A percentile compares a stretch with the other conserved stretches of the same genome.
phyloP scores from a whole-genome alignment of 92 coral and sea anemone species.

The Epizoanthus stellaris region DNA sequence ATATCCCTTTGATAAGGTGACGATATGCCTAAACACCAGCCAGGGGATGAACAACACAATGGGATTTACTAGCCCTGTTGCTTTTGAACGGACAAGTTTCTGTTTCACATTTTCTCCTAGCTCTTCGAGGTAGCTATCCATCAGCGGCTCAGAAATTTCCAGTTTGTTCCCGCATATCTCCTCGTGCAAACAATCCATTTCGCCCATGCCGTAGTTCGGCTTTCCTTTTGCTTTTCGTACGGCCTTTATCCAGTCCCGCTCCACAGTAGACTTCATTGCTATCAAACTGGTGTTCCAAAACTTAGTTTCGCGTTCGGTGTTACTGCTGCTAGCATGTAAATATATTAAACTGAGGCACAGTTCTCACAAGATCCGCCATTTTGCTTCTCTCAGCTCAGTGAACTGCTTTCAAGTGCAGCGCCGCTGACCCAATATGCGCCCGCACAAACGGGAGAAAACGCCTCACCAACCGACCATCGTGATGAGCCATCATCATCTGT shows the following conservation, averaged over 20 bases:
- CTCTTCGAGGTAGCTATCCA: conserved; percentile 40
- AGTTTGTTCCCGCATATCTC: conserved; percentile 51
- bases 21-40: neutral
- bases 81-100: neutral
- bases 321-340: neutral
- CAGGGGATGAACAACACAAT: neutral
- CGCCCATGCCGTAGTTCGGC: conserved; percentile 59
- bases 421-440: conserved; percentile 32
- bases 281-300: conserved; percentile 40
- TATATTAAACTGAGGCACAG: neutral
- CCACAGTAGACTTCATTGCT: conserved; percentile 46
- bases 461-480: conserved; percentile 25
- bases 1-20: neutral
- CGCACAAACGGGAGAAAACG: conserved; percentile 47
- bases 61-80: neutral
- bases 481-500: too few relatives aligned
- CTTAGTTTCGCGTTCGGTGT: conserved; percentile 14
- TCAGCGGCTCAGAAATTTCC: conserved; percentile 43
- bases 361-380: conserved; percentile 1
- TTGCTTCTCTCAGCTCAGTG: neutral
- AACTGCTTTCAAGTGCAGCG: neutral
- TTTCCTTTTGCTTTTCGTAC: conserved; percentile 21
- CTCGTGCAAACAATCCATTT: conserved; percentile 53
- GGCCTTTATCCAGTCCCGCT: neutral
- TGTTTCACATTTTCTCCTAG: too few relatives aligned